Base-by-base conservation (phyloP, 1,140 invertebrate genomes). In the Philotrypesis tridentata region DNA sequence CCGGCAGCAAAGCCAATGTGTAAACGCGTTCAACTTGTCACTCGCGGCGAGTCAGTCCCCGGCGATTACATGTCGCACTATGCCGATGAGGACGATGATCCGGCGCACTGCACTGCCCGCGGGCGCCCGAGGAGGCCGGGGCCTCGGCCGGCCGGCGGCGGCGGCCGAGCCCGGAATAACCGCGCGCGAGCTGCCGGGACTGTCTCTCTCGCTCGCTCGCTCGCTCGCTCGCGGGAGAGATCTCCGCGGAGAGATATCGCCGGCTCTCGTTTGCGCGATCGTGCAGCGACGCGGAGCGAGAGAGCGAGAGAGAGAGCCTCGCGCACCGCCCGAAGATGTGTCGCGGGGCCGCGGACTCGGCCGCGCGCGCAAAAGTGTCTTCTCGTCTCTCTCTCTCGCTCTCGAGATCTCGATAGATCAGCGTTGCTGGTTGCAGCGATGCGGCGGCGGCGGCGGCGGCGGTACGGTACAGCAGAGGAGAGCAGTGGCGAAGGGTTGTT, bases 61-160 rank as follows among this genome's bases (percentile, higher is more conserved):
- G n/a, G n/a, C n/a, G n/a, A n/a, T n/a, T n/a, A n/a, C n/a, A n/a
- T n/a, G n/a, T n/a, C n/a, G n/a, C n/a, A n/a, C n/a, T n/a, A n/a
- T n/a, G n/a, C n/a, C n/a, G n/a, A n/a, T n/a, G n/a, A n/a, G n/a
- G n/a, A n/a, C n/a, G n/a, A n/a, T 48, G n/a, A 40, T 21, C 14
- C 55, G 55, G 1, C 29, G 4, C 14, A n/a, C 33, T 6, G 71
- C 37, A 48, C 71, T 43, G 29, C 82, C 71, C 84, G 90, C 89
- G 89, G 89, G 88, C 88, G 90, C 88, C 89, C 89, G 90, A 90
- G 87, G 90, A 31, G 21, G 17, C 48, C 29, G 17, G 68, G n/a
- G 68, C 55, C 33, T 73, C 37, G 60, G 73, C 71, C 27, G 61
- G 27, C 23, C 14, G 40, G 17, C 48, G 48, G n/a, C 27, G 61